Conservation (phyloP, 2,113 vertebrate genomes). For the Smithornis capensis region DNA sequence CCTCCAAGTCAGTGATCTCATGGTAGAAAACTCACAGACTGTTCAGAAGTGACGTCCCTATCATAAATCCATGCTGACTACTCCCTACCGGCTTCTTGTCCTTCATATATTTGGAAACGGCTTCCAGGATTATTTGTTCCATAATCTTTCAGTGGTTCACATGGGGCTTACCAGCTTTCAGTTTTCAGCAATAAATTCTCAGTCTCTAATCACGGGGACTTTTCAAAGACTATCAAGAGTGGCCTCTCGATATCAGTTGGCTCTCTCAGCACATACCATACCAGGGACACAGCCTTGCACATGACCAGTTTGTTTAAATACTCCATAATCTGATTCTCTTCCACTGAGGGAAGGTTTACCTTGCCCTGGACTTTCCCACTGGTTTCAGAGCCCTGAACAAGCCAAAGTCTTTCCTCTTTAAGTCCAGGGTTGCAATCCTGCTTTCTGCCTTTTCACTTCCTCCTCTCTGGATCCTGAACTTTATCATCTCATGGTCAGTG, state of each 20-base stretch:
- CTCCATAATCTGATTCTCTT: neutral
- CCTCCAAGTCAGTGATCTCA: neutral
- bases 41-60: neutral
- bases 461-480: neutral
- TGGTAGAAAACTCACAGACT: neutral
- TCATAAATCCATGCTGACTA: neutral
- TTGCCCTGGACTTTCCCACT: neutral
- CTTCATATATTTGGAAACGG: neutral
- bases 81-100: neutral
- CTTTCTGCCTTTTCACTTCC: neutral
- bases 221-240: neutral
- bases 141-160: neutral
- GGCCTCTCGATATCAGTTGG: neutral
- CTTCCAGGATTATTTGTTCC: neutral
- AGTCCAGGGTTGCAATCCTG: neutral
- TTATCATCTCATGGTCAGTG: neutral
- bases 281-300: neutral
- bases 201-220: neutral
- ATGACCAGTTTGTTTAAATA: neutral
- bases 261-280: neutral
- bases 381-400: neutral
- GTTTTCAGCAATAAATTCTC: neutral
- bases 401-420: neutral
- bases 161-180: neutral
- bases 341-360: neutral